Percentiles rank a stretch among this genome's conserved stretches.
Evolutionary conservation across 2,797 vertebrate species (phyloP).

Genomic region (Pogoniulus pusillus): DNA sequence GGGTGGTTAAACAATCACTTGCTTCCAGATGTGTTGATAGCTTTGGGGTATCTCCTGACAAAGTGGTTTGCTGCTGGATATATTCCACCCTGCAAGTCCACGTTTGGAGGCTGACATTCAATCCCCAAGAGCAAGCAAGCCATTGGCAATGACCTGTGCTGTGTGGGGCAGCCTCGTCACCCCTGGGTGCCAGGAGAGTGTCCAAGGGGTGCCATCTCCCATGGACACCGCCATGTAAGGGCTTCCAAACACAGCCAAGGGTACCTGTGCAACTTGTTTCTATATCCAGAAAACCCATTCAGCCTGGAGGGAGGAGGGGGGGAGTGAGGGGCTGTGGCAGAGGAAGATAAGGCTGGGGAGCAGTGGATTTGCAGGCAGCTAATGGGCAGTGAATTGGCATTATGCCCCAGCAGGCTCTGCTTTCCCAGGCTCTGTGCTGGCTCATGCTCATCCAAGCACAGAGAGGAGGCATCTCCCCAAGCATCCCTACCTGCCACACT

Average conservation of each 20-base stretch:
- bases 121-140: background rate
- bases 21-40: conserved; percentile 12
- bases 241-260: background rate
- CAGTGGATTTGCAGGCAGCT: background rate
- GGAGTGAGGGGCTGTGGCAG: background rate
- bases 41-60: conserved; percentile 36
- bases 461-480: background rate
- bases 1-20: conserved; percentile 7
- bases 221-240: accelerated
- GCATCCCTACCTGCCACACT: background rate
- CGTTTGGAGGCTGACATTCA: background rate
- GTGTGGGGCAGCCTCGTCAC: accelerated
- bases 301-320: background rate
- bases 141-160: background rate
- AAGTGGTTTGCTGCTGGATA: background rate
- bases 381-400: background rate
- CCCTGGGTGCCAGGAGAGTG: background rate
- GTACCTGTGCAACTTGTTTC: background rate
- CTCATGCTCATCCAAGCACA: background rate
- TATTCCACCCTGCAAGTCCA: background rate
- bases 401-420: background rate
- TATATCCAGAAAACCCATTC: background rate
- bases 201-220: background rate
- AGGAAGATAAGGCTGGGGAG: background rate
- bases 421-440: background rate